A percentile compares a stretch with the other conserved stretches of the same genome.
phyloP scores from a whole-genome alignment of 2,888 invertebrate species.

The Dasypolia templi region DNA sequence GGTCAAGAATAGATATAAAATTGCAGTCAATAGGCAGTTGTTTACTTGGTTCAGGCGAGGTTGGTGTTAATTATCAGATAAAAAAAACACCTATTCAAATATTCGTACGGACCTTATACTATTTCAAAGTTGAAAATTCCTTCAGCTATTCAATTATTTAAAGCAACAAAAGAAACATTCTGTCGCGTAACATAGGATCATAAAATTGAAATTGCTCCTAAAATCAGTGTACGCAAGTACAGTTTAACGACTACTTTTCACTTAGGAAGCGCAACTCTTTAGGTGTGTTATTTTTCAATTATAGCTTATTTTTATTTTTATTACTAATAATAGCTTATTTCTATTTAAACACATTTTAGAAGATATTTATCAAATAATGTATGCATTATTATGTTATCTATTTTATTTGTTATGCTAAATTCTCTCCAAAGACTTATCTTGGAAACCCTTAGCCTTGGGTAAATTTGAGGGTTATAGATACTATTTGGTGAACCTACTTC shows the following conservation, averaged over 20 bases:
- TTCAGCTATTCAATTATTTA: constrained; percentile 55
- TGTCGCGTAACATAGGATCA: constrained; percentile 53
- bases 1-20: no score
- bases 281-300: constrained; percentile 25
- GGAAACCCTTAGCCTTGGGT: no score
- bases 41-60: no score
- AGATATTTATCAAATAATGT: no score
- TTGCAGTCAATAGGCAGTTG: no score
- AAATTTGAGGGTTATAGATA: no score
- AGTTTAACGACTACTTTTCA: constrained; percentile 50
- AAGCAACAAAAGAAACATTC: constrained; percentile 55
- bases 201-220: constrained; percentile 59
- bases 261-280: constrained; percentile 36
- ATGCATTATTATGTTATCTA: no score
- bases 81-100: neutral
- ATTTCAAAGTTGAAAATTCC: constrained; percentile 37
- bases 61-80: no score
- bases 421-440: no score
- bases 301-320: neutral
- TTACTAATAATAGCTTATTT: neutral
- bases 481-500: no score
- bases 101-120: neutral
- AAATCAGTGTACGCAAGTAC: constrained; percentile 56
- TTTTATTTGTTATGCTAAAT: no score
- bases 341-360: neutral